Percentiles rank a stretch among this genome's conserved stretches.
These are phyloP conservation scores for Coluber constrictor DNA, from an alignment of 2,797 vertebrate genomes.

Conservation along the genomic window DNA sequence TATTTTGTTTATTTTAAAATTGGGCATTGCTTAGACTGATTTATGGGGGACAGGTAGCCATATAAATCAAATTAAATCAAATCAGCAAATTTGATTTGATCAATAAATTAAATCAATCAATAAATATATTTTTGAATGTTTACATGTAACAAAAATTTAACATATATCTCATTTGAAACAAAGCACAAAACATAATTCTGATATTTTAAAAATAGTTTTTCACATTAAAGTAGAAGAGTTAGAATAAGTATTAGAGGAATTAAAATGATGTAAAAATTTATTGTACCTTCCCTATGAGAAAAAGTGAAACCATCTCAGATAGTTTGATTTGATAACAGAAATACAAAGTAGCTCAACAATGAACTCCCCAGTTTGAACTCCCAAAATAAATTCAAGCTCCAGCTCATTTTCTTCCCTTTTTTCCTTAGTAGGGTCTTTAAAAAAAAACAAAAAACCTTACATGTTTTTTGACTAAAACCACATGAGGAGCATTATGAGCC, in stretches of 20 bases:
- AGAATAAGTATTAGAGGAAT: neutral
- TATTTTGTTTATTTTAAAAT: neutral
- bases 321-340: neutral
- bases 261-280: neutral
- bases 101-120: too few relatives aligned
- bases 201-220: neutral
- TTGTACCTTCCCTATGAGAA: neutral
- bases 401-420: neutral
- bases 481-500: neutral
- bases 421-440: neutral
- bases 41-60: neutral
- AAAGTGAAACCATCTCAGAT: neutral
- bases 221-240: neutral
- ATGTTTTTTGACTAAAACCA: neutral
- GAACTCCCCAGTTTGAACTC: neutral
- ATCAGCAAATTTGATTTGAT: too few relatives aligned
- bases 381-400: neutral
- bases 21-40: neutral
- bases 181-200: neutral
- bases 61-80: neutral
- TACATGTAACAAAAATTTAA: neutral
- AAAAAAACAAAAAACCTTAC: neutral
- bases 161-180: neutral
- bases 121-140: too few relatives aligned
- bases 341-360: neutral